Base-by-base conservation (phyloP, 2,888 invertebrate genomes). In the Cheilosia grossa region DNA sequence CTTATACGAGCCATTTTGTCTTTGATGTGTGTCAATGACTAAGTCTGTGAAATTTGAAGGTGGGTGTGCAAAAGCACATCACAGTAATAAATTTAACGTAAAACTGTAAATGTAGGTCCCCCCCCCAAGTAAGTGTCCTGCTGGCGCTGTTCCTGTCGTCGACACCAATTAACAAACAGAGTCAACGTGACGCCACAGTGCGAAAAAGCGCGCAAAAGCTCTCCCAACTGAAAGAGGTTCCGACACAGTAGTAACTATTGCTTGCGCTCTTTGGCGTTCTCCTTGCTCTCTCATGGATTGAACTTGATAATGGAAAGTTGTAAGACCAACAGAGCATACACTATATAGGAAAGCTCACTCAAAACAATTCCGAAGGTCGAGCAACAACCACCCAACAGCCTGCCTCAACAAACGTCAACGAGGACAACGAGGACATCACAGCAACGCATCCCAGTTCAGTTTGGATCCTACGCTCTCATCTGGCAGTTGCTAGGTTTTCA, bases 251-350 rank as follows among this genome's bases (percentile, higher is more conserved):
- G 24, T 4, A 5, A 15, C 21, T 24, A 19, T 0, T 37, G 33
- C 13, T 54, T n/a, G 19, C 24, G 27, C 30, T 47, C 24, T 56
- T 51, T 53, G 27, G 10, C 49, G 15, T 19, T 67, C 40, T 61
- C 47, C 40, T 40, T 56, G 63, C 58, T 49, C 42, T 61, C 61
- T 17, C 49, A 47, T 58, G 58, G 30, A 37, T 61, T 82, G 83
- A 83, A 83, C 83, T 83, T 83, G 83, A 83, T 80, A 69, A 69
- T 40, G 33, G 61, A 82, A 83, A 79, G 83, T 74, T 79, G 64
- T 74, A 79, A 69, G 21, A 53, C 69, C 51, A 74, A 66, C 63
- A 58, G 30, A 69, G 10, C 51, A 51, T 40, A 49, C 27, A 42
- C 3, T 17, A 19, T 17, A n/a, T 17, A 58, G 54, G 13, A 56